Percentiles rank a stretch among this genome's conserved stretches.
These are phyloP conservation scores for Dryocosmus kuriphilus DNA, from an alignment of 2,888 invertebrate genomes.

Conservation along the genomic window DNA sequence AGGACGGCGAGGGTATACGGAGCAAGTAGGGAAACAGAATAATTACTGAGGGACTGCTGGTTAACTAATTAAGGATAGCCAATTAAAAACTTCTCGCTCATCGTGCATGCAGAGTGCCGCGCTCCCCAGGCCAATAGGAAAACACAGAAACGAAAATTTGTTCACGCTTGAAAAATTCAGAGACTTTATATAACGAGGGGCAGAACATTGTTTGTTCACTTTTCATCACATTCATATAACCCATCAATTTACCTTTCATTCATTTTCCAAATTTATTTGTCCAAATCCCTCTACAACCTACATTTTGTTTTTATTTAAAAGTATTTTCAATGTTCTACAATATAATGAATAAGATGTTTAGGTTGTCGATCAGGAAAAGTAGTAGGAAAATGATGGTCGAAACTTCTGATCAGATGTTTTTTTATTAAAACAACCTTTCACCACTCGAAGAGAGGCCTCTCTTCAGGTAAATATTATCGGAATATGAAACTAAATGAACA, in stretches of 20 bases:
- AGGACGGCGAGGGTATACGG: constrained; percentile 48
- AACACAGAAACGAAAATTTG: constrained; percentile 39
- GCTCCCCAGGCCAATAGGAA: constrained; percentile 35
- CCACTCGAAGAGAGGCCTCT: too few species aligned
- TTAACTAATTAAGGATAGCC: constrained; percentile 77
- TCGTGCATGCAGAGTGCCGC: constrained; percentile 53
- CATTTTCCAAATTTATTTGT: constrained; percentile 32
- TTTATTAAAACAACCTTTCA: too few species aligned
- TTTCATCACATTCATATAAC: constrained; percentile 36
- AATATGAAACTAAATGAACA: too few species aligned
- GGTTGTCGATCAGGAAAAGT: too few species aligned
- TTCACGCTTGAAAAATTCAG: constrained; percentile 41
- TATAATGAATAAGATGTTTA: too few species aligned
- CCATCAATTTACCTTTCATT: constrained; percentile 37
- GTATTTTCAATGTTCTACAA: too few species aligned
- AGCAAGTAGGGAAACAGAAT: constrained; percentile 71
- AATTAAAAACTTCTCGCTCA: constrained; percentile 76
- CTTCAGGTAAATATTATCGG: too few species aligned
- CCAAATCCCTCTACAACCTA: constrained; percentile 3
- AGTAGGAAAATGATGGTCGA: too few species aligned
- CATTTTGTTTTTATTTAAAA: not conserved
- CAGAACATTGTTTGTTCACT: constrained; percentile 45
- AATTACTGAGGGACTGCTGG: constrained; percentile 74
- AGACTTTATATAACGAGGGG: constrained; percentile 12
- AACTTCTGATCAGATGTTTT: too few species aligned